Evolutionary conservation across 2,113 vertebrate genomes (phyloP).

Genomic region (Caranx ignobilis): DNA sequence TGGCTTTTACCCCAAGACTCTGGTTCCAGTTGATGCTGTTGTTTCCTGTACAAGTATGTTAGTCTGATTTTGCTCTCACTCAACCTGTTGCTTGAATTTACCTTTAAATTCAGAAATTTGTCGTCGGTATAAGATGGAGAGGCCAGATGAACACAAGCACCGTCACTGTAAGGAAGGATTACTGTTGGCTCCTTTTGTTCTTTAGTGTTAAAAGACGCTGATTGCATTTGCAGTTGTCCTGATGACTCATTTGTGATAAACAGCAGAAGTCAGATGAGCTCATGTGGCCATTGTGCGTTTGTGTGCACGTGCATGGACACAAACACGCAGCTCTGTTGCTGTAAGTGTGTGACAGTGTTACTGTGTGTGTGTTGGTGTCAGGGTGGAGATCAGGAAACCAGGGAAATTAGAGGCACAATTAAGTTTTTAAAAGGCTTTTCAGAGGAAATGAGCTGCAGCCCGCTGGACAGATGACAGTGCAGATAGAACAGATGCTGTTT

Average conservation of each 20-base stretch:
- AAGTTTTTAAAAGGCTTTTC: conserved; percentile 77
- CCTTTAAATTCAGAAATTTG: not conserved
- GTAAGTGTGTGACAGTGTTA: not conserved
- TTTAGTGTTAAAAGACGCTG: not conserved
- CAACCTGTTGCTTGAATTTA: too few relatives aligned
- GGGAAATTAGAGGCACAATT: conserved; percentile 74
- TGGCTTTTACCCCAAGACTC: too few relatives aligned
- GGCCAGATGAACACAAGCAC: not conserved
- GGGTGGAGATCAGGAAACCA: conserved; percentile 69
- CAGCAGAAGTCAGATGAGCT: conserved; percentile 56
- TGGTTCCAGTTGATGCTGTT: too few relatives aligned
- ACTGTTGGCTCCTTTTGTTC: not conserved
- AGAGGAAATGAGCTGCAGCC: conserved; percentile 77
- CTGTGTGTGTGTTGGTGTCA: conserved; percentile 36
- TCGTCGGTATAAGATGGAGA: not conserved
- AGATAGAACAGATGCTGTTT: conserved; percentile 57
- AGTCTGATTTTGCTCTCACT: too few relatives aligned
- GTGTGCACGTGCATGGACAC: not conserved
- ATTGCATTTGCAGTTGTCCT: conserved; percentile 21
- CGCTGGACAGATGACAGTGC: conserved; percentile 55
- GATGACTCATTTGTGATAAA: conserved; percentile 47
- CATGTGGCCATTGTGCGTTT: conserved; percentile 6
- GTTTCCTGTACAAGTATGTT: too few relatives aligned
- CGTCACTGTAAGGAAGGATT: not conserved
- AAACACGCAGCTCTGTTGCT: not conserved